Base-by-base conservation (phyloP, 1,140 invertebrate genomes). In the Bombus superbus region DNA sequence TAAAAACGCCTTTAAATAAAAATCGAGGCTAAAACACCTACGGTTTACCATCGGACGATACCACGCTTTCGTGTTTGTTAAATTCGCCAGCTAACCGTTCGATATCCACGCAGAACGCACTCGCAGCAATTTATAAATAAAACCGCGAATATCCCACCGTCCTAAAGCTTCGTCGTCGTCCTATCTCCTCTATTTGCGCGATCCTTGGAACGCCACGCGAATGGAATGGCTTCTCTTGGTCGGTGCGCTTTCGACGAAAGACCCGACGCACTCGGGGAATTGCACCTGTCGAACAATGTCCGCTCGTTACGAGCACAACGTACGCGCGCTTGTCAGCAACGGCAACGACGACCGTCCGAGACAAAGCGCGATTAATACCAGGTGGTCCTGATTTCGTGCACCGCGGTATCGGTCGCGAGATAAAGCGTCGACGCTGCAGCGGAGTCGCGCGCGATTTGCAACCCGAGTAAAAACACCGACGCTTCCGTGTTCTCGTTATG, bases 321-420 rank as follows among this genome's bases (percentile, higher is more conserved):
- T n/a, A 66, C n/a, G 57, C 38, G 66, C n/a, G 53, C 89, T 84
- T 81, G 83, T 85, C 85, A 81, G 73, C 66, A 66, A 62, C 11
- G 0, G 62, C 80, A 78, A 76, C 40, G 25, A 57, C 44, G 73
- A 80, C 83, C 79, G 81, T 77, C 87, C 59, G 76, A 77, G 86
- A 92, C 88, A 91, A 92, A 91, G 88, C 83, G 85, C 83, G 83
- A 92, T 91, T 92, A 86, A 90, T 90, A 80, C 72, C 73, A 69
- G 78, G 62, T 71, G 44, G 44, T 44, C 68, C n/a, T 68, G 62
- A 87, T 82, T 80, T 72, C 72, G 40, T 38, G 9, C 8, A 9
- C 3, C 18, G 47, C 18, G 66, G 71, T 72, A 79, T 86, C 82
- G 80, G 64, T 47, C 42, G 64, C 11, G 71, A 82, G 82, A 90